Percentiles rank a stretch among this genome's conserved stretches.
phyloP scores from a whole-genome alignment of 1,140 invertebrate species.

The Euwallacea fornicatus region DNA sequence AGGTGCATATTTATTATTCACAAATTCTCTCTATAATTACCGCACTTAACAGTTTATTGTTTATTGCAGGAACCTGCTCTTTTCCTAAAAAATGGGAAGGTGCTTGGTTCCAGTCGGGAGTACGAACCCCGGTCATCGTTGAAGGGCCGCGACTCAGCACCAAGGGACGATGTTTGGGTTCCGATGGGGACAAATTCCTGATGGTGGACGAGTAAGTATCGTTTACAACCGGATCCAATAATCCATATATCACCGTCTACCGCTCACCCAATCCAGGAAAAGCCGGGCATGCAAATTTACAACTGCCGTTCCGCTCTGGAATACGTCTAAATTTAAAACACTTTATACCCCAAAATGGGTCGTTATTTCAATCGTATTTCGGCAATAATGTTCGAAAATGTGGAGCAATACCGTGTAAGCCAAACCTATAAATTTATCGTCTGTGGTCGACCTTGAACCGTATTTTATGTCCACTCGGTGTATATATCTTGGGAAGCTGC shows the following conservation, averaged over 20 bases:
- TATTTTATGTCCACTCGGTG: slow-evolving; percentile 15
- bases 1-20: neutral
- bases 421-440: slow-evolving; percentile 26
- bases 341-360: slow-evolving; percentile 10
- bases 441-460: slow-evolving; percentile 22
- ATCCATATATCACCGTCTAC: no score
- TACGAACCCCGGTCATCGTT: slow-evolving; percentile 76
- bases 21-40: no score
- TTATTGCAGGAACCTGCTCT: slow-evolving; percentile 65
- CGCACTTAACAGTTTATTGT: slow-evolving; percentile 3
- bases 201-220: slow-evolving; percentile 74
- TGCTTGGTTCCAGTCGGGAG: slow-evolving; percentile 83
- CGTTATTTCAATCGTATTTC: slow-evolving; percentile 27
- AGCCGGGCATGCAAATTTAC: slow-evolving; percentile 2
- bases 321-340: slow-evolving; percentile 24
- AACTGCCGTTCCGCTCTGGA: neutral
- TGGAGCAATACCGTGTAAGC: slow-evolving; percentile 18
- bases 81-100: slow-evolving; percentile 79
- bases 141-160: slow-evolving; percentile 75
- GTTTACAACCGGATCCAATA: neutral
- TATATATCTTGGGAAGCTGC: slow-evolving; percentile 2
- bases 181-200: slow-evolving; percentile 81
- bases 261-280: neutral
- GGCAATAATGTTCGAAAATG: slow-evolving; percentile 26
- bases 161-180: slow-evolving; percentile 76